Percentiles rank a stretch among this genome's conserved stretches.
Conservation (phyloP, 2,888 invertebrate genomes). For the Calameuta filiformis region DNA sequence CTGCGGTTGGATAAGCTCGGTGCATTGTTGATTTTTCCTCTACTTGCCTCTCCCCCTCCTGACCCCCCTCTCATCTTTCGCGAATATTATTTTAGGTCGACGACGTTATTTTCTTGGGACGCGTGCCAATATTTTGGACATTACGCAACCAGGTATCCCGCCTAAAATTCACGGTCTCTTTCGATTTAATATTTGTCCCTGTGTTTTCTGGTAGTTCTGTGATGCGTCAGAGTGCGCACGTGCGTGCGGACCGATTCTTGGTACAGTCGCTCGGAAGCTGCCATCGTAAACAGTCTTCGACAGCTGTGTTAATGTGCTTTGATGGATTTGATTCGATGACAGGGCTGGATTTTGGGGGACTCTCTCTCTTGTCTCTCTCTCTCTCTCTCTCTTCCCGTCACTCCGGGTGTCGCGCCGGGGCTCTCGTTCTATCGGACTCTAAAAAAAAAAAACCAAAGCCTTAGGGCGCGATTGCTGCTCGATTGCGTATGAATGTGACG, state of each 20-base stretch:
- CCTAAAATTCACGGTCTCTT: not conserved
- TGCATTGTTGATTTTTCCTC: constrained; percentile 5
- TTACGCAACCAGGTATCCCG: not conserved
- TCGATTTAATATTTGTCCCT: not conserved
- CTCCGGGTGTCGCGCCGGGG: not conserved
- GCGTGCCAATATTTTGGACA: not conserved
- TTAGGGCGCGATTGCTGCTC: constrained; percentile 27
- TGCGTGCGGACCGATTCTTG: not conserved
- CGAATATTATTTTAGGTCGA: not conserved
- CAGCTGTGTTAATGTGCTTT: constrained; percentile 56
- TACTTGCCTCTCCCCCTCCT: not conserved
- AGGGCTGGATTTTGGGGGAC: constrained; percentile 15
- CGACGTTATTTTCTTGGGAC: constrained; percentile 3
- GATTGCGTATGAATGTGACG: constrained; percentile 50
- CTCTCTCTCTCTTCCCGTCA: not conserved
- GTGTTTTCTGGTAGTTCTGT: not conserved
- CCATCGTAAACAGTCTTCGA: constrained; percentile 42
- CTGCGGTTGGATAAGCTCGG: not conserved
- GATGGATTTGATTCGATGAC: constrained; percentile 49
- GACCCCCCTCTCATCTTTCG: not conserved
- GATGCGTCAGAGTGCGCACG: not conserved
- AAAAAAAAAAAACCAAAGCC: not conserved
- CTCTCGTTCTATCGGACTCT: not conserved
- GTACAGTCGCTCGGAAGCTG: constrained; percentile 10
- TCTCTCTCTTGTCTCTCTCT: not conserved